Evolutionary conservation across 2,888 invertebrate species (phyloP), one percentile per base, ranked within the genome.

Genomic region (Chrysolina oricalcia): DNA sequence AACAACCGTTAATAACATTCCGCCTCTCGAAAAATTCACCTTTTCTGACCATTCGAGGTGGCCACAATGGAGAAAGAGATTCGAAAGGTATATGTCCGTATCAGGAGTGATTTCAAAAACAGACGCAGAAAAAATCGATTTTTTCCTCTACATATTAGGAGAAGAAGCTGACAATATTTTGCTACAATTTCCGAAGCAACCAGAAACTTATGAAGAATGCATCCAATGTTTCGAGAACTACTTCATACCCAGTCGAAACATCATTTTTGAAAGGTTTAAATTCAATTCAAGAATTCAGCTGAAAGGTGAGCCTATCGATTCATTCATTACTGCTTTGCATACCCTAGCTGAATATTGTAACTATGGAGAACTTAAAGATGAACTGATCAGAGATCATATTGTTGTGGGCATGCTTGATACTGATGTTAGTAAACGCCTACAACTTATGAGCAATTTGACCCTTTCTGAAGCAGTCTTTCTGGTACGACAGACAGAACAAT

Each of bases 361-460:
- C 0, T 84, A 81, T 62, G 80, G 81, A 4, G n/a, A 56, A 9
- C 59, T 84, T 10, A 78, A 77, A 64, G 75, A 83, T 4, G 76
- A 81, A 9, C 65, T 84, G 1, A 83, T 84, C 9, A 63, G 83
- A 48, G 83, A 84, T 63, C 69, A 81, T 35, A 83, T 84, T 27
- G 76, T 82, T 3, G 80, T 82, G 11, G 84, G 83, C 0, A 70
- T 85, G 41, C 17, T 13, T 15, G 83, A 83, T 64, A 50, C 27
- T 2, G 77, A 73, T 68, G 71, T 76, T 0, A 80, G 78, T 17
- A 81, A 83, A 73, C n/a, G 59, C 19, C 23, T 59, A 19, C 59
- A 59, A 19, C 59, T 59, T 4, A 19, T 21, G 10, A 19, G 17
- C 19, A 19, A 59, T 11, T 10, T 59, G 17, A 59, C 19, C 11